Evolutionary conservation across 2,888 invertebrate genomes (phyloP), one percentile per base, ranked within the genome.

Genomic region (Sceliomorpha sp.): DNA sequence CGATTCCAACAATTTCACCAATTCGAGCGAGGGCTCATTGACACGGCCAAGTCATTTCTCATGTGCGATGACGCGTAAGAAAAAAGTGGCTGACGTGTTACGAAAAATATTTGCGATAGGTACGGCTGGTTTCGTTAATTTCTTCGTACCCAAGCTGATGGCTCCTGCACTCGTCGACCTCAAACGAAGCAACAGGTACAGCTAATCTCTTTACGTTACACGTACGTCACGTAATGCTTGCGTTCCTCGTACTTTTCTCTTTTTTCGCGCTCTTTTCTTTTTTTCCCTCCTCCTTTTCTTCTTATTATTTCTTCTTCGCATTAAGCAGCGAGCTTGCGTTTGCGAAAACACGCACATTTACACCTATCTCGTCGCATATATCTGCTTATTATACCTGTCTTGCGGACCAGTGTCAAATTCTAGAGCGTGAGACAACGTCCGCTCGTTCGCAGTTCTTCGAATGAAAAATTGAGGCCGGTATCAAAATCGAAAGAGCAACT

Each of bases 341-440:
- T 72, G 74, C 66, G 71, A 32, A 56, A 66, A 69, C 58, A 40
- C 59, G 50, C 62, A 53, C 67, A 63, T 63, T 63, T 50, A 67
- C 62, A 67, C 64, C 63, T 72, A 72, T 67, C 69, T 72, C 51
- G 59, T 29, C 59, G 36, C 56, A 55, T 55, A 55, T 66, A 66
- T 73, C 73, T 70, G 53, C 63, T 66, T 69, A 69, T 73, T 69
- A 70, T 79, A 80, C 81, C 76, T 77, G 82, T 77, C 77, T 77
- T 62, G 68, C 75, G 73, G 76, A 75, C 78, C 76, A 81, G 84
- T 84, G 83, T 85, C 86, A 83, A 82, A 86, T 84, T 81, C 79
- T 79, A 75, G 82, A 81, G 83, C 86, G 86, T 87, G 86, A 81
- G 86, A 87, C 77, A 78, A 2, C 37, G 12, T 32, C 32, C 12